Conservation (phyloP, 2,888 invertebrate genomes). For the Labia minor region DNA sequence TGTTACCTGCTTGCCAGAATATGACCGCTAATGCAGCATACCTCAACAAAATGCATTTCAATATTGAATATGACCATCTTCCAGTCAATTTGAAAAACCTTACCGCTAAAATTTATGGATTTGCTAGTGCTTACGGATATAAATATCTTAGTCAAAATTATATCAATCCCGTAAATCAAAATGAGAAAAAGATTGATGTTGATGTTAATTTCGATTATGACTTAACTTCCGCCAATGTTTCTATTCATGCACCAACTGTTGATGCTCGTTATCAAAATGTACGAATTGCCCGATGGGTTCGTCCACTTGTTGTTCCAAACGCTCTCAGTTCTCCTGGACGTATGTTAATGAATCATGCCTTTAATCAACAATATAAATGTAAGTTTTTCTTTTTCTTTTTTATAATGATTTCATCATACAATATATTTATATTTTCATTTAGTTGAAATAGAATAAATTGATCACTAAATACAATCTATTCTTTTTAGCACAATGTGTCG, state of each 20-base stretch:
- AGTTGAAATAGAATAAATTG: neutral
- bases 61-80: conserved; percentile 43
- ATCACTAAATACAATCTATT: neutral
- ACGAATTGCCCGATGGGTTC: conserved; percentile 35
- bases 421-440: too few species aligned
- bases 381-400: neutral
- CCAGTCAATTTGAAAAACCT: conserved; percentile 38
- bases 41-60: conserved; percentile 42
- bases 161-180: conserved; percentile 33
- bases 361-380: too few species aligned
- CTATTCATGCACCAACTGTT: conserved; percentile 38
- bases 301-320: conserved; percentile 40
- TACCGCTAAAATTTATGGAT: conserved; percentile 40
- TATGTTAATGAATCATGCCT: conserved; percentile 36
- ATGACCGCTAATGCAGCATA: conserved; percentile 44
- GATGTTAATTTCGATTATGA: conserved; percentile 39
- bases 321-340: conserved; percentile 36
- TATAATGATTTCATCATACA: neutral
- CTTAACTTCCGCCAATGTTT: conserved; percentile 39
- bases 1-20: conserved; percentile 47
- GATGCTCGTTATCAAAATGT: conserved; percentile 38
- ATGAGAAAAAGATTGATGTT: conserved; percentile 41
- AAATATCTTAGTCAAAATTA: conserved; percentile 43
- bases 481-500: conserved; percentile 46
- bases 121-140: conserved; percentile 39